phyloP scores from a whole-genome alignment of 2,888 invertebrate genomes.

The Lathronympha strigana region DNA sequence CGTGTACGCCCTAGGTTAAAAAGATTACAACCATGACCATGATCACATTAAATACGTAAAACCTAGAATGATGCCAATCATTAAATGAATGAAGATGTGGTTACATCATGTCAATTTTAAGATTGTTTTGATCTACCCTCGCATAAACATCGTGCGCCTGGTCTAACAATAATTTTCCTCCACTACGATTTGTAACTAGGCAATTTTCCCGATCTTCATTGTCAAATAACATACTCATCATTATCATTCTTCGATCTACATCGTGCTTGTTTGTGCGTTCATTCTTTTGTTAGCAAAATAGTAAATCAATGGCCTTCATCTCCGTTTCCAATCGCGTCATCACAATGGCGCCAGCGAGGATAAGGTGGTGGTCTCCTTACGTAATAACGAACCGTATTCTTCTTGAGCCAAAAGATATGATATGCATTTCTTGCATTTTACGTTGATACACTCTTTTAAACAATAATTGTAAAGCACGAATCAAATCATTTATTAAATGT shows the following conservation, averaged over 20 bases:
- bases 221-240: constrained; percentile 64
- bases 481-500: too few relatives aligned
- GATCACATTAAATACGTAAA: too few relatives aligned
- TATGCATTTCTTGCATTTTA: neutral
- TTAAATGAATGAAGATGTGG: neutral
- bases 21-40: too few relatives aligned
- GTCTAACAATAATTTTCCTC: constrained; percentile 51
- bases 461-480: too few relatives aligned
- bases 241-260: constrained; percentile 63
- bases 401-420: neutral
- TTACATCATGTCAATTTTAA: neutral
- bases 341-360: constrained; percentile 28
- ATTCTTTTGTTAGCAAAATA: constrained; percentile 59
- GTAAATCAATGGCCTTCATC: constrained; percentile 70
- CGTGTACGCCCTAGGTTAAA: too few relatives aligned
- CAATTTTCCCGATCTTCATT: constrained; percentile 57
- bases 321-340: constrained; percentile 52
- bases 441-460: too few relatives aligned
- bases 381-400: neutral
- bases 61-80: too few relatives aligned
- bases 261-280: constrained; percentile 59
- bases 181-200: constrained; percentile 53
- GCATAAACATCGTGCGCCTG: constrained; percentile 26
- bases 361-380: constrained; percentile 28
- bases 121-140: too few relatives aligned